Evolutionary conservation across 2,888 invertebrate species (phyloP).

Genomic region (Charanyca ferruginea): DNA sequence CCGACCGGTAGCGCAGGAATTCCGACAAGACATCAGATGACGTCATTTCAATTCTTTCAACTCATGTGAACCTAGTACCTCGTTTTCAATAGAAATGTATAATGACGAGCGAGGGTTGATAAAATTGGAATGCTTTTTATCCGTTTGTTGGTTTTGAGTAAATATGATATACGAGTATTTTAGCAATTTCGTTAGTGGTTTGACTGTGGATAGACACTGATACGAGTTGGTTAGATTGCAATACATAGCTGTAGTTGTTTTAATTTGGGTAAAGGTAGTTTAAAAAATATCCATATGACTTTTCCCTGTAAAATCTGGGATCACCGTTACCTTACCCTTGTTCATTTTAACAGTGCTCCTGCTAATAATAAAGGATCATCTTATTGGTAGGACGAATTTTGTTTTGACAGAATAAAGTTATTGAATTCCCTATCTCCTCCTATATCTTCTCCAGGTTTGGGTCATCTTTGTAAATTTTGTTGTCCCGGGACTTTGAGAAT

Average conservation of each 20-base stretch:
- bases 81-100: slow-evolving; percentile 11
- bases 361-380: too few relatives aligned
- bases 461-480: too few relatives aligned
- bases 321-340: too few relatives aligned
- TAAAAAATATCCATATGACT: too few relatives aligned
- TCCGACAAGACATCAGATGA: slow-evolving; percentile 38
- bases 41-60: slow-evolving; percentile 47
- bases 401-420: too few relatives aligned
- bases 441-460: too few relatives aligned
- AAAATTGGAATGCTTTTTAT: slow-evolving; percentile 29
- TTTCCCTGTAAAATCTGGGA: too few relatives aligned
- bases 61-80: slow-evolving; percentile 15
- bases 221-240: neutral
- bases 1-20: slow-evolving; percentile 40
- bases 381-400: too few relatives aligned
- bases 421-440: too few relatives aligned
- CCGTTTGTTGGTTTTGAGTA: slow-evolving; percentile 28
- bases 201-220: neutral
- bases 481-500: too few relatives aligned
- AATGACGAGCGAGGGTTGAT: slow-evolving; percentile 23
- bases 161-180: slow-evolving; percentile 27
- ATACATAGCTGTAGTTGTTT: too few relatives aligned
- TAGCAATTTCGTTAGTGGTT: slow-evolving; percentile 38
- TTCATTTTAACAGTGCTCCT: too few relatives aligned
- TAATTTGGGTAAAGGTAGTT: neutral